Base-by-base conservation (phyloP, 2,113 vertebrate genomes). In the Loxodonta africana region DNA sequence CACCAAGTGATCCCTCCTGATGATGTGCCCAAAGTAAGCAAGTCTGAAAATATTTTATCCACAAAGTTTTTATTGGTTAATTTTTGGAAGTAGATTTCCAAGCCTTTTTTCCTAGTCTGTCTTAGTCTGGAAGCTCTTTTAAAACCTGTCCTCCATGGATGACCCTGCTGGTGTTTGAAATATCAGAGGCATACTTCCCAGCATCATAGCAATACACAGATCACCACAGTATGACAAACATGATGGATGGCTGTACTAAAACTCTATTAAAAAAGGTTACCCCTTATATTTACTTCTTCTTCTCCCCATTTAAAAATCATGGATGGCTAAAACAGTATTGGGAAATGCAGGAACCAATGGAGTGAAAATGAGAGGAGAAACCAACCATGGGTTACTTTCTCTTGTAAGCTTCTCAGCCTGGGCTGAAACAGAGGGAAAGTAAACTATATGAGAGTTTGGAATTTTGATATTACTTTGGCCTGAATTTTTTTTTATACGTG, bases 361-460 rank as follows among this genome's bases (percentile, higher is more conserved):
- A 80, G 10, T 84, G 51, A 78, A 69, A 85, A 86, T 71, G 57
- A 94, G 37, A 94, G 25, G 71, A 89, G 73, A 87, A 82, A 51
- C 14, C 15, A 90, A 83, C 17, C 30, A 78, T 53, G 37, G 83
- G 15, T 20, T 69, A 10, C 67, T 63, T 88, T 12, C 41, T 7
- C 8, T 5, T 25, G 5, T 21, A 48, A 11, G 33, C 62, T 89
- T 94, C 46, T 63, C 25, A 94, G 41, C 23, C 60, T 57, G 71
- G 94, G 82, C 41, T 82, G 74, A 63, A 67, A 28, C 30, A 60
- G n/a, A 18, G 11, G 30, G 62, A 86, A 89, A 62, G 63, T 51
- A 90, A 95, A 88, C 37, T 12, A 20, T 25, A 57, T 28, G 17
- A 84, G 20, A 76, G 60, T 94, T 53, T 82, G 23, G 9, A 94